phyloP scores from a whole-genome alignment of 2,797 vertebrate species.

The Peromyscus eremicus region DNA sequence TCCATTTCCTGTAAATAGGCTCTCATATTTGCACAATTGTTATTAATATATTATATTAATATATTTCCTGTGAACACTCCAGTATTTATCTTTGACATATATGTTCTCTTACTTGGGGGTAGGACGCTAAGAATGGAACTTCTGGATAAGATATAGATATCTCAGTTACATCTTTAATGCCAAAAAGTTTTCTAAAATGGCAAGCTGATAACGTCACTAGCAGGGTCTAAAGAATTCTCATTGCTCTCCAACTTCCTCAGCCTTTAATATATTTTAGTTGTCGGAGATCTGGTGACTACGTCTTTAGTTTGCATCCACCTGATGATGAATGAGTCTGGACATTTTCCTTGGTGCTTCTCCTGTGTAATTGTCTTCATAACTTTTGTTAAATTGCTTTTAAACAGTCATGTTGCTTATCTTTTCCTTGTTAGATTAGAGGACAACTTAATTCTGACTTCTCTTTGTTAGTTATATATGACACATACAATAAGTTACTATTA shows the following conservation, averaged over 20 bases:
- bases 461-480: constrained; percentile 7
- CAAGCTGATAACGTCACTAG: background rate
- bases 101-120: background rate
- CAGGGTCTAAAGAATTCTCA: background rate
- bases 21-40: background rate
- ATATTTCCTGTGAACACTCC: background rate
- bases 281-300: background rate
- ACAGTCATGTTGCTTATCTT: background rate
- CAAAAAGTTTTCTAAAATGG: constrained; percentile 47
- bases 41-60: background rate
- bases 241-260: background rate
- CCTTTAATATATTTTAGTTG: constrained; percentile 5
- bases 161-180: constrained; percentile 2
- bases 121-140: background rate
- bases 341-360: background rate
- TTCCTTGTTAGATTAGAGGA: background rate
- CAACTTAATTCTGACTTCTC: background rate
- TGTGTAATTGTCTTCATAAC: background rate
- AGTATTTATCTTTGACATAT: background rate
- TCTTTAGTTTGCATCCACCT: constrained; percentile 37
- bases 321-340: background rate
- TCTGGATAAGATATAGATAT: background rate
- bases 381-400: background rate
- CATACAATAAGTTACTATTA: background rate
- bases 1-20: background rate